Conservation (phyloP, 2,888 invertebrate species). For the Protonemura montana region DNA sequence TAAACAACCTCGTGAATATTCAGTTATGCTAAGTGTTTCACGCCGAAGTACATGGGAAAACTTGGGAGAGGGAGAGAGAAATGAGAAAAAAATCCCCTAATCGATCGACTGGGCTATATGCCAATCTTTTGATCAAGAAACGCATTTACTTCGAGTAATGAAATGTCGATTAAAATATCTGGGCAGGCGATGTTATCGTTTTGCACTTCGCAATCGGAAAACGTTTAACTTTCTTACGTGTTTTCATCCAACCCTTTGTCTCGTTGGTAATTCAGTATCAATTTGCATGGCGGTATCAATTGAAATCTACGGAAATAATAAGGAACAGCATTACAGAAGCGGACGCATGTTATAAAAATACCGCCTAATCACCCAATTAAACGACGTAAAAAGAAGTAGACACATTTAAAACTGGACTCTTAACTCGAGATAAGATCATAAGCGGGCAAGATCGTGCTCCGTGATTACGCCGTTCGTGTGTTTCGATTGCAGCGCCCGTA, state of each 20-base stretch:
- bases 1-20: constrained; percentile 44
- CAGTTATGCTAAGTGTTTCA: constrained; percentile 44
- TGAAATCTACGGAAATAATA: no score
- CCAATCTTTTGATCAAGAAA: constrained; percentile 23
- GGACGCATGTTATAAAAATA: neutral
- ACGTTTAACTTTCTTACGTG: neutral
- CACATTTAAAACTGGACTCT: neutral
- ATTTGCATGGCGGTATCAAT: neutral
- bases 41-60: constrained; percentile 31
- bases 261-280: neutral
- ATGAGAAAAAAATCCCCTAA: neutral
- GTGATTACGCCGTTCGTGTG: no score
- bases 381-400: neutral
- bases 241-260: neutral
- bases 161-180: neutral
- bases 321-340: no score
- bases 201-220: neutral
- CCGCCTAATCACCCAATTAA: neutral
- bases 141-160: neutral
- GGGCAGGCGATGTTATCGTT: neutral
- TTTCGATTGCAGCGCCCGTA: neutral
- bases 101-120: neutral
- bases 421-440: no score
- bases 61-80: neutral
- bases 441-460: no score